phyloP scores from a whole-genome alignment of 2,113 vertebrate species.

The Phalacrocorax aristotelis region DNA sequence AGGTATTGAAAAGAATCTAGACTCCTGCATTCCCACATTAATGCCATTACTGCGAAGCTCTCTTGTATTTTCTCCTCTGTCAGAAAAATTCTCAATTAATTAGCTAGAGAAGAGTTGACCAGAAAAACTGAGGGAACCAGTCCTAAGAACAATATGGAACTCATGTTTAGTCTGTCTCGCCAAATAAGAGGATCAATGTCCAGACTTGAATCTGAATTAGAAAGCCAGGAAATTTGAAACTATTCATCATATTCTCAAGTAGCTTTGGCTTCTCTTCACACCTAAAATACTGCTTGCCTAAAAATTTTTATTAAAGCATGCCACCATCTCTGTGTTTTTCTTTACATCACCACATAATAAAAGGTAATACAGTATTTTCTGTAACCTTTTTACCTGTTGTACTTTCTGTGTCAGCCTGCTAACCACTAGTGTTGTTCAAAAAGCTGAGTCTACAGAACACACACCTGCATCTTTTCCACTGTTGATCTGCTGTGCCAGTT shows the following conservation, averaged over 20 bases:
- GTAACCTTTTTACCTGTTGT: neutral
- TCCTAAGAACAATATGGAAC: neutral
- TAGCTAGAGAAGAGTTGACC: neutral
- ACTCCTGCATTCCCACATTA: neutral
- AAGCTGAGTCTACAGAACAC: constrained; percentile 32
- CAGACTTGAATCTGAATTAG: neutral
- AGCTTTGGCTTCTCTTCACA: neutral
- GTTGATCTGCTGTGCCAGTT: constrained; percentile 12
- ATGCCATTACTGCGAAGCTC: neutral
- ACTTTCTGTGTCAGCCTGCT: neutral
- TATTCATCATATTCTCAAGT: neutral
- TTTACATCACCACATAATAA: neutral
- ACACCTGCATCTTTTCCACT: constrained; percentile 23
- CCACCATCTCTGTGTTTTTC: neutral
- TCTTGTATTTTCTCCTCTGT: neutral
- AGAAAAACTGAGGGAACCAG: neutral
- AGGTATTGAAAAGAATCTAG: neutral
- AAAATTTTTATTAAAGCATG: neutral
- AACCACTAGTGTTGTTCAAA: neutral
- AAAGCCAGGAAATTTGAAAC: neutral
- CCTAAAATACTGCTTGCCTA: neutral
- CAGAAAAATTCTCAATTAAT: neutral
- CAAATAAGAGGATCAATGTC: neutral
- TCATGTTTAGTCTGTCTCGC: neutral
- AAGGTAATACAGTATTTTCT: neutral